Evolutionary conservation across 2,888 invertebrate species (phyloP).

Genomic region (Thalpophila matura): DNA sequence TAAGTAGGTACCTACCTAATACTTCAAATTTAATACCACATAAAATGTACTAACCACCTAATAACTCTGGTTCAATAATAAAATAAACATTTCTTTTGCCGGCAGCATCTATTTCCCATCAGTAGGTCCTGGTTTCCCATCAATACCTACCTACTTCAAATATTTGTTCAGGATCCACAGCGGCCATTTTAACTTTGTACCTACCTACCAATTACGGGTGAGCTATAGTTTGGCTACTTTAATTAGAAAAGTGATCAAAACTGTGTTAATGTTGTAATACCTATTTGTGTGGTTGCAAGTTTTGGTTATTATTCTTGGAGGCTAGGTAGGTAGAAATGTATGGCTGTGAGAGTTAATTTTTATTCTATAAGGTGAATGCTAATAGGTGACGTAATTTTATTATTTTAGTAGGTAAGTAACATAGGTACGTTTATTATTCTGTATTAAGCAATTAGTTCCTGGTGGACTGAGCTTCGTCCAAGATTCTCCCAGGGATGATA

Average conservation of each 20-base stretch:
- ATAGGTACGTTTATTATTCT: too few relatives aligned
- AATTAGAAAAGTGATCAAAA: constrained; percentile 64
- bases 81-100: constrained; percentile 64
- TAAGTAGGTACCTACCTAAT: constrained; percentile 14
- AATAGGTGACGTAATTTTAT: too few relatives aligned
- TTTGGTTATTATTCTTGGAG: background rate
- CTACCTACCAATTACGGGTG: constrained; percentile 64
- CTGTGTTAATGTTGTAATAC: constrained; percentile 48
- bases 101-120: constrained; percentile 74
- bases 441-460: too few relatives aligned
- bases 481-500: too few relatives aligned
- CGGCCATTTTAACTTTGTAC: constrained; percentile 62
- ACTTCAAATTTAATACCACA: too few relatives aligned
- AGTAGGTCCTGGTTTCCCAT: too few relatives aligned
- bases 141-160: too few relatives aligned
- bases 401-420: too few relatives aligned
- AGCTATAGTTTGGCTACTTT: constrained; percentile 60
- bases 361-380: too few relatives aligned
- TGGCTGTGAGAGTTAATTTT: background rate
- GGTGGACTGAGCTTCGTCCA: too few relatives aligned
- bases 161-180: constrained; percentile 69
- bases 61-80: constrained; percentile 38
- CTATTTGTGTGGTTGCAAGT: constrained; percentile 24
- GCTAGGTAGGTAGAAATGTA: constrained; percentile 3
- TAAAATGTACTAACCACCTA: constrained; percentile 19